Conservation (phyloP, 2,888 invertebrate species). For the Petrophora chlorosata region DNA sequence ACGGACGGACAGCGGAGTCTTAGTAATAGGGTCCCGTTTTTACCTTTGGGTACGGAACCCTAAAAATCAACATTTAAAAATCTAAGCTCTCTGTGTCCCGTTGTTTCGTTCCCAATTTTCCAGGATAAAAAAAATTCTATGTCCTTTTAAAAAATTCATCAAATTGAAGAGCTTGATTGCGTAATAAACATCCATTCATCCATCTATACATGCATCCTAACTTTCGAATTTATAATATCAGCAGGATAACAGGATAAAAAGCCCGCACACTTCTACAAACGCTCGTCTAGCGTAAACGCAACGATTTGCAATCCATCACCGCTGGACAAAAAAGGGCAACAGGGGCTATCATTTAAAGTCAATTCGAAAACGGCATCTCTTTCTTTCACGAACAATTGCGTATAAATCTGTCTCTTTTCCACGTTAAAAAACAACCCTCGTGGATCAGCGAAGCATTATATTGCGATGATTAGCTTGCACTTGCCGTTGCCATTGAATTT, state of each 20-base stretch:
- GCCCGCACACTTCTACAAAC: neutral
- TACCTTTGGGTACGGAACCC: no score
- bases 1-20: no score
- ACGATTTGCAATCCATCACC: constrained; percentile 79
- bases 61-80: no score
- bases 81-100: no score
- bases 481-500: constrained; percentile 81
- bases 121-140: no score
- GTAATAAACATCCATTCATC: no score
- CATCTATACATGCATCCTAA: no score
- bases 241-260: neutral
- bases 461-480: constrained; percentile 82
- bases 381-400: constrained; percentile 45
- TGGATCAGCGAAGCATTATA: constrained; percentile 76
- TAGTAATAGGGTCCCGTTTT: no score
- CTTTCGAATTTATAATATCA: no score
- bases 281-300: constrained; percentile 52
- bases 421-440: constrained; percentile 68
- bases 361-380: constrained; percentile 67
- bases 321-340: constrained; percentile 70
- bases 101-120: no score
- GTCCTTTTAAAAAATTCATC: no score
- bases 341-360: constrained; percentile 79
- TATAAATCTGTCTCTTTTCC: constrained; percentile 47
- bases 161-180: no score